These are phyloP conservation scores for Amblyraja radiata DNA, from an alignment of 2,797 vertebrate genomes.

Conservation along the genomic window DNA sequence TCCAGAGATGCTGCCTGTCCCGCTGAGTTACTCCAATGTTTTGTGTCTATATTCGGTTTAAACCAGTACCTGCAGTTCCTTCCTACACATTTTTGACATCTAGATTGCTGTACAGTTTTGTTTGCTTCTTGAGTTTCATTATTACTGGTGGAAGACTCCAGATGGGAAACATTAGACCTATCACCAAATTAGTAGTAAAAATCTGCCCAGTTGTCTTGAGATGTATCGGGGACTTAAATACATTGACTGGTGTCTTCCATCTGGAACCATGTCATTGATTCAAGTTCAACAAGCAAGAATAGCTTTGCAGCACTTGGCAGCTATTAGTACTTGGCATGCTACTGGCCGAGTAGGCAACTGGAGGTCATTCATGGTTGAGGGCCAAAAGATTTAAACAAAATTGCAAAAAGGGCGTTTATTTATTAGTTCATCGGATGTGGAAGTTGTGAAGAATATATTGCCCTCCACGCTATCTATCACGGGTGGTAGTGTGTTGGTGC, in stretches of 20 bases:
- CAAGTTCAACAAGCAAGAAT: background rate
- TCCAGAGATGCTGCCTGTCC: too few relatives aligned
- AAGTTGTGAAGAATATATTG: too few relatives aligned
- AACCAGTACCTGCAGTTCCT: too few relatives aligned
- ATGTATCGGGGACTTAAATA: background rate
- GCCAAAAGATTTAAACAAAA: background rate
- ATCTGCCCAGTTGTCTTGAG: background rate
- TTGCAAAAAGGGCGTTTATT: too few relatives aligned
- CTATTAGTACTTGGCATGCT: background rate
- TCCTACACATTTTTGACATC: too few relatives aligned
- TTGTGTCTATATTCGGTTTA: too few relatives aligned
- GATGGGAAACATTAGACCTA: background rate
- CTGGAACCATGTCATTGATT: background rate
- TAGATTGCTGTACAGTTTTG: too few relatives aligned
- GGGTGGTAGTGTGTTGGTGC: too few relatives aligned
- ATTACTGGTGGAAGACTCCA: background rate
- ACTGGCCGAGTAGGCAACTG: background rate
- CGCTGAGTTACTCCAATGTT: too few relatives aligned
- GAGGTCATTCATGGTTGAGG: background rate
- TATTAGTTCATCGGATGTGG: too few relatives aligned
- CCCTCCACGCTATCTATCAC: too few relatives aligned
- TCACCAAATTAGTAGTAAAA: background rate
- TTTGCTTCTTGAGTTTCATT: background rate
- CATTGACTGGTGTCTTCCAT: conserved; percentile 3
- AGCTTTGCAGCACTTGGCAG: background rate